Evolutionary conservation across 2,797 vertebrate species (phyloP), one percentile per base, ranked within the genome.

Genomic region (Pipistrellus kuhlii): DNA sequence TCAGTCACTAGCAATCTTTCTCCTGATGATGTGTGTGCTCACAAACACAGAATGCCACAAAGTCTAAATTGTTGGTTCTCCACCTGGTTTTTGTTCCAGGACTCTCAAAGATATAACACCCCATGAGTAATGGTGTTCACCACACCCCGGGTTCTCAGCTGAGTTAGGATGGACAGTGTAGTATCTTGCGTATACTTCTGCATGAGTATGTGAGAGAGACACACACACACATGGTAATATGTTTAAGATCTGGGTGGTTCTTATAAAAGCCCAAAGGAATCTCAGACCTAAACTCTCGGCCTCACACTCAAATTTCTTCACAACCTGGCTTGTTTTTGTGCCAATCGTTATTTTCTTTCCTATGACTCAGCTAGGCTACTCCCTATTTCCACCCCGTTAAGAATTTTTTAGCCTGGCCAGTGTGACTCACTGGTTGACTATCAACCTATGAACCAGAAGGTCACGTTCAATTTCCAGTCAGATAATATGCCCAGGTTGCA

Each of bases 181-280:
- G 64, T 17, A 14, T 46, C 32, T 51, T 2, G 2, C 0, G 2
- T 21, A n/a, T 35, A 21, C 9, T 4, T 3, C 1, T 41, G 25
- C 21, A 10, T 73, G 15, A 13, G 21, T 55, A 27, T 38, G 11
- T 85, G 17, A 15, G 25, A n/a, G 32, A 55, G 21, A 32, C 1
- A n/a, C 25, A 46, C 55, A 57, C 57, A 57, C 23, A 44, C n/a
- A 30, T 13, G 11, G 17, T 21, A 3, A 80, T 41, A 41, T 62
- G 51, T 71, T 48, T 32, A 41, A 46, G 57, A 81, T 48, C 71
- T 5, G 5, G 3, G 9, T 55, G 25, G n/a, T 69, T 76, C 55
- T 53, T 8, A 66, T 18, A 38, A 72, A 78, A 64, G 8, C 84
- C 23, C 32, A 17, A 82, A 59, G 69, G 55, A 92, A 72, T 64